Conservation (phyloP, 1,140 invertebrate genomes). For the Eumaeus atala region DNA sequence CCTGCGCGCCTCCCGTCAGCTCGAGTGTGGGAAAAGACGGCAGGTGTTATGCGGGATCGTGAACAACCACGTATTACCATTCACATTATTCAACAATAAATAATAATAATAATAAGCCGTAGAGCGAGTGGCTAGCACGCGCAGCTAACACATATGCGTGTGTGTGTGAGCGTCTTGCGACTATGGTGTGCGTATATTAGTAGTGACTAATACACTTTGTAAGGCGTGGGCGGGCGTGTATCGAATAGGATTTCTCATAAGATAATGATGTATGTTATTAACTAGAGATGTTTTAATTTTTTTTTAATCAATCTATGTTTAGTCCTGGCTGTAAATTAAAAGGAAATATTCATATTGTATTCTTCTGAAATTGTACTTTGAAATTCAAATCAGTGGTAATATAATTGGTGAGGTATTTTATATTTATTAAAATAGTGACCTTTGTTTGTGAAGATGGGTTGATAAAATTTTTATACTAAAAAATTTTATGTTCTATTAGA, state of each 20-base stretch:
- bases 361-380: neutral
- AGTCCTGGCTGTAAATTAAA: too few relatives aligned
- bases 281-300: slow-evolving; percentile 22
- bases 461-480: too few relatives aligned
- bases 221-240: slow-evolving; percentile 64
- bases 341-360: neutral
- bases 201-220: slow-evolving; percentile 47
- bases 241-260: slow-evolving; percentile 58
- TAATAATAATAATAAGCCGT: slow-evolving; percentile 72
- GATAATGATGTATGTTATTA: slow-evolving; percentile 33
- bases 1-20: slow-evolving; percentile 54
- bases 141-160: slow-evolving; percentile 55
- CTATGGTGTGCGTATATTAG: slow-evolving; percentile 39
- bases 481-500: too few relatives aligned
- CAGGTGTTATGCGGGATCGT: slow-evolving; percentile 73
- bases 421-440: too few relatives aligned
- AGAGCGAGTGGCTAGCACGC: slow-evolving; percentile 70
- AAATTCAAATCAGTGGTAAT: slow-evolving; percentile 6
- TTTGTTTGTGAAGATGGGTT: too few relatives aligned
- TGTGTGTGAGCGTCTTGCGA: slow-evolving; percentile 33
- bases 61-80: slow-evolving; percentile 73
- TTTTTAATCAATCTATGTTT: slow-evolving; percentile 9
- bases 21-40: slow-evolving; percentile 71
- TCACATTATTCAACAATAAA: slow-evolving; percentile 74
- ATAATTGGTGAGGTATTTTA: too few relatives aligned